Conservation (phyloP, 64 coral and sea anemone species). For the Actinia tenebrosa region DNA sequence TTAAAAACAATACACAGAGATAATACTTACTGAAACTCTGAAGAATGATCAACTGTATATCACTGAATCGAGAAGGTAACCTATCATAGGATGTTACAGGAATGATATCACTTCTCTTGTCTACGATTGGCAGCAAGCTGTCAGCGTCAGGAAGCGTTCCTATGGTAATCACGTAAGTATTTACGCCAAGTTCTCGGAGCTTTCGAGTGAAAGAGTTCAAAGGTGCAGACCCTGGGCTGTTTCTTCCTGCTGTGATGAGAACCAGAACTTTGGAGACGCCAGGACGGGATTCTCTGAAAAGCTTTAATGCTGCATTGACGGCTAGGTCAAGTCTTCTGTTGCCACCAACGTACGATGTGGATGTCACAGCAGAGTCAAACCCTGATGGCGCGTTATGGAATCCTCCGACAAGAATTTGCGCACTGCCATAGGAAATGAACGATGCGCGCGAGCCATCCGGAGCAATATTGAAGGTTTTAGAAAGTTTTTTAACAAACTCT, state of each 20-base stretch:
- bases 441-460: slow-evolving; percentile 9
- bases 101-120: background rate
- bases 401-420: slow-evolving; percentile 15
- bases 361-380: slow-evolving; percentile 19
- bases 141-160: background rate
- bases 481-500: slow-evolving; percentile 29
- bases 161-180: slow-evolving; percentile 27
- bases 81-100: slow-evolving; percentile 8
- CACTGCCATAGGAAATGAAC: slow-evolving; percentile 27
- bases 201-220: background rate
- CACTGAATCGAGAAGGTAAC: background rate
- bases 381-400: background rate
- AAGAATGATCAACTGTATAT: background rate
- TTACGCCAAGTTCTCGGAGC: background rate
- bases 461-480: background rate
- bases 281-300: slow-evolving; percentile 30
- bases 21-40: background rate
- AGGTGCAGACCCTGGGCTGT: background rate
- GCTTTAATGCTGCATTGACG: slow-evolving; percentile 38
- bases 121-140: background rate
- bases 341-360: slow-evolving; percentile 27
- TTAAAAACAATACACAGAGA: background rate
- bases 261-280: slow-evolving; percentile 35
- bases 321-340: slow-evolving; percentile 59
- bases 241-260: slow-evolving; percentile 43